Conservation (phyloP, 2,888 invertebrate genomes). For the Folsomia candida region DNA sequence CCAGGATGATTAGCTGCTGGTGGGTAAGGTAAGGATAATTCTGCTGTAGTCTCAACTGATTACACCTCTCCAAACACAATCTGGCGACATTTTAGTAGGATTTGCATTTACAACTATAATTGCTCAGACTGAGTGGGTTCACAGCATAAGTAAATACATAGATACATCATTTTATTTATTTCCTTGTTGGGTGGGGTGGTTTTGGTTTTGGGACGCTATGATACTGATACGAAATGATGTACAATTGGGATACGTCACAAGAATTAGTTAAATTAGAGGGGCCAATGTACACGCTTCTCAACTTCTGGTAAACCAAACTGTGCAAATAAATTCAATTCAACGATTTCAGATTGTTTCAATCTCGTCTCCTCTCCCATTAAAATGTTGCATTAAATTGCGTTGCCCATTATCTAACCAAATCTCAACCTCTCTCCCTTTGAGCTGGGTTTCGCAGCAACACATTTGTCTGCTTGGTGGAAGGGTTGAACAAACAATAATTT, state of each 20-base stretch:
- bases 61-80: neutral
- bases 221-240: conserved; percentile 13
- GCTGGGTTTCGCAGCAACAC: neutral
- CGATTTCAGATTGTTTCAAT: neutral
- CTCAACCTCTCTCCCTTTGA: neutral
- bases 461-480: neutral
- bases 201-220: neutral
- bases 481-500: neutral
- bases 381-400: neutral
- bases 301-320: conserved; percentile 4
- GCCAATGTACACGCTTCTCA: neutral
- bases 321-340: conserved; percentile 14
- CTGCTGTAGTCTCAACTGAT: neutral
- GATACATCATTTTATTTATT: neutral
- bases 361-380: neutral
- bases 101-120: neutral
- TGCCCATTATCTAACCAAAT: neutral
- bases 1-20: no score
- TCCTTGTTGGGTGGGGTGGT: no score
- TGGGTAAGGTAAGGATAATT: no score
- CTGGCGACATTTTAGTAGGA: neutral
- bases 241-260: conserved; percentile 4
- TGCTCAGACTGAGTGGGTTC: no score
- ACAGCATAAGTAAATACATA: no score
- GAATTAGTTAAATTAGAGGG: conserved; percentile 12